Conservation (phyloP, 1,140 invertebrate species). For the Heliconius himera region DNA sequence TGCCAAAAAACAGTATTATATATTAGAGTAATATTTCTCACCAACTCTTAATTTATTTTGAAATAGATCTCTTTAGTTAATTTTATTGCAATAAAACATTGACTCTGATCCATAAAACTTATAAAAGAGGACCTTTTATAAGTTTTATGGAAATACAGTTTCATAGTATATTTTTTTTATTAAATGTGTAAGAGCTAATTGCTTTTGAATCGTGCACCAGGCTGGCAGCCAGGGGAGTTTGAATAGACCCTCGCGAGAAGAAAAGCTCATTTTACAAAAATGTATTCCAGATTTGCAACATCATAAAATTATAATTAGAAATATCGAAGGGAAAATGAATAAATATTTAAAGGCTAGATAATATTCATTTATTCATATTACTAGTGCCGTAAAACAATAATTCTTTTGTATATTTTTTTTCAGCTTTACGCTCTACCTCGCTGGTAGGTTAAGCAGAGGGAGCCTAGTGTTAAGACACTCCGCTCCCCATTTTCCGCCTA, state of each 20-base stretch:
- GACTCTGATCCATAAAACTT: no score
- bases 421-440: no score
- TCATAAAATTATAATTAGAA: slow-evolving; percentile 34
- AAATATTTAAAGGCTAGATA: neutral
- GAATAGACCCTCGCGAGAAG: slow-evolving; percentile 36
- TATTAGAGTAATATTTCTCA: neutral
- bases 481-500: no score
- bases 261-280: slow-evolving; percentile 37
- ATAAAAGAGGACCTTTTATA: no score
- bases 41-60: neutral
- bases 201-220: slow-evolving; percentile 39
- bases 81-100: slow-evolving; percentile 16
- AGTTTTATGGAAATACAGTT: slow-evolving; percentile 17
- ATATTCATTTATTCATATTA: neutral
- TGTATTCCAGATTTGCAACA: slow-evolving; percentile 29
- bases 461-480: no score
- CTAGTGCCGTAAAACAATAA: neutral
- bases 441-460: no score
- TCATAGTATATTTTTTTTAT: slow-evolving; percentile 29
- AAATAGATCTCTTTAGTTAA: slow-evolving; percentile 17
- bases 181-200: slow-evolving; percentile 39
- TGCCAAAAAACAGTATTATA: neutral
- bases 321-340: slow-evolving; percentile 15
- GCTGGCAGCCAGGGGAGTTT: slow-evolving; percentile 38
- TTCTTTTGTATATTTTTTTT: no score